phyloP scores from a whole-genome alignment of 2,888 invertebrate genomes.

The Andricus curvator region DNA sequence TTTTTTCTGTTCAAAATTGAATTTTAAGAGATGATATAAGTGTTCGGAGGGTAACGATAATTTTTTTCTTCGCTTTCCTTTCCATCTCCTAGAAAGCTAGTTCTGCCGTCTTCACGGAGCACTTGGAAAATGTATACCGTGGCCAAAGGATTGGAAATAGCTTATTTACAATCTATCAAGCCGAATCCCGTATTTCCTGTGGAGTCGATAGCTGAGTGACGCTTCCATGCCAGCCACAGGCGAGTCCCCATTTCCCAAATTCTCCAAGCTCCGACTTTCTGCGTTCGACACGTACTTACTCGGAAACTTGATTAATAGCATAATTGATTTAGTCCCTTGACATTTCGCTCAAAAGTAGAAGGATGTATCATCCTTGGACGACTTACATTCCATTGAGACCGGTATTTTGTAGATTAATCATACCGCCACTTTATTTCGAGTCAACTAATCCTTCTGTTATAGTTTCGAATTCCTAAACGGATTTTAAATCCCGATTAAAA shows the following conservation, averaged over 20 bases:
- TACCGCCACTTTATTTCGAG: slow-evolving; percentile 11
- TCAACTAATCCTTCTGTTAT: neutral
- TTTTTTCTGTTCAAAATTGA: slow-evolving; percentile 8
- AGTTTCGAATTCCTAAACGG: neutral
- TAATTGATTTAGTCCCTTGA: slow-evolving; percentile 59
- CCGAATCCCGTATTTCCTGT: slow-evolving; percentile 59
- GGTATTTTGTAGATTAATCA: slow-evolving; percentile 29
- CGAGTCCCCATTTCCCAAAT: slow-evolving; percentile 75
- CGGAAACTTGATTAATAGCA: slow-evolving; percentile 56
- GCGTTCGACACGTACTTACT: slow-evolving; percentile 42
- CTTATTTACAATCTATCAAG: slow-evolving; percentile 55
- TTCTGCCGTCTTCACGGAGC: neutral
- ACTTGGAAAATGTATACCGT: neutral
- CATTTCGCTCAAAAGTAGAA: slow-evolving; percentile 50
- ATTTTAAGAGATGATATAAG: neutral
- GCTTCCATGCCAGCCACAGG: slow-evolving; percentile 76
- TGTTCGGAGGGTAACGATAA: neutral
- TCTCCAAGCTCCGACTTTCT: slow-evolving; percentile 56
- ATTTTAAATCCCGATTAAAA: neutral
- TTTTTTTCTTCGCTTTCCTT: slow-evolving; percentile 3
- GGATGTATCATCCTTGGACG: slow-evolving; percentile 45
- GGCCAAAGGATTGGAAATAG: slow-evolving; percentile 32
- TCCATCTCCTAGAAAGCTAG: slow-evolving; percentile 23
- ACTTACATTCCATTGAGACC: slow-evolving; percentile 31
- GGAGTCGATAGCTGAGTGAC: slow-evolving; percentile 78